phyloP scores from a whole-genome alignment of 1,140 invertebrate species.

The Atta colombica region DNA sequence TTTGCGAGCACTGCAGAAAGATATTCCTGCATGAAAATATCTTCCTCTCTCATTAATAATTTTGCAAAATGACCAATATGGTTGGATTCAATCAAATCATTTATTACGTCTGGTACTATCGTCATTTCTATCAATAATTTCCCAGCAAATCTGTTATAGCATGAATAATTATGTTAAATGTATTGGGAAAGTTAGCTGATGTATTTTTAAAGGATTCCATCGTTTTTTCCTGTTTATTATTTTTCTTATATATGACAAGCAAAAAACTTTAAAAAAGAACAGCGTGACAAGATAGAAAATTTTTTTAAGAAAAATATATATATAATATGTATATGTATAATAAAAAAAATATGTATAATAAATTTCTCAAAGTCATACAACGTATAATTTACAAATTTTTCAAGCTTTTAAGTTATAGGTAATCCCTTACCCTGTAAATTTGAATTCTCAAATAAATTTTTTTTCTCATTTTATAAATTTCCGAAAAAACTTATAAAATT shows the following conservation, averaged over 20 bases:
- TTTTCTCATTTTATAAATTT: too few relatives aligned
- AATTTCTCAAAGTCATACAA: too few relatives aligned
- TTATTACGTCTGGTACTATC: constrained; percentile 73
- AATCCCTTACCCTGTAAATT: too few relatives aligned
- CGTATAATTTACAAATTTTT: too few relatives aligned
- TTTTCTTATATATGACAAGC: constrained; percentile 3
- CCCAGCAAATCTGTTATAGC: constrained; percentile 78
- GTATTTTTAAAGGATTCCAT: constrained; percentile 47
- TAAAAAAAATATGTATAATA: too few relatives aligned
- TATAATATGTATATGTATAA: too few relatives aligned
- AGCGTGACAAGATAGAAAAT: too few relatives aligned
- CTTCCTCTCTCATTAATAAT: constrained; percentile 72
- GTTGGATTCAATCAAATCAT: constrained; percentile 73
- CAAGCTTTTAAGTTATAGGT: too few relatives aligned
- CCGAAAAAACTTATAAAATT: too few relatives aligned
- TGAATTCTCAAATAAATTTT: too few relatives aligned
- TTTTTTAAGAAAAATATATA: too few relatives aligned
- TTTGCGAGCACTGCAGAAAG: constrained; percentile 79
- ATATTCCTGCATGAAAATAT: constrained; percentile 83
- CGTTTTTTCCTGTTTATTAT: constrained; percentile 4
- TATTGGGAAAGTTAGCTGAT: not conserved
- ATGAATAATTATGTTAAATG: constrained; percentile 16
- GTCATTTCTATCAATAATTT: constrained; percentile 81
- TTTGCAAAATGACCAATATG: constrained; percentile 72
- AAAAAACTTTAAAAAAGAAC: too few relatives aligned